A percentile compares a stretch with the other conserved stretches of the same genome.
phyloP scores from a whole-genome alignment of 2,797 vertebrate species.

The Coracias cyanogaster region DNA sequence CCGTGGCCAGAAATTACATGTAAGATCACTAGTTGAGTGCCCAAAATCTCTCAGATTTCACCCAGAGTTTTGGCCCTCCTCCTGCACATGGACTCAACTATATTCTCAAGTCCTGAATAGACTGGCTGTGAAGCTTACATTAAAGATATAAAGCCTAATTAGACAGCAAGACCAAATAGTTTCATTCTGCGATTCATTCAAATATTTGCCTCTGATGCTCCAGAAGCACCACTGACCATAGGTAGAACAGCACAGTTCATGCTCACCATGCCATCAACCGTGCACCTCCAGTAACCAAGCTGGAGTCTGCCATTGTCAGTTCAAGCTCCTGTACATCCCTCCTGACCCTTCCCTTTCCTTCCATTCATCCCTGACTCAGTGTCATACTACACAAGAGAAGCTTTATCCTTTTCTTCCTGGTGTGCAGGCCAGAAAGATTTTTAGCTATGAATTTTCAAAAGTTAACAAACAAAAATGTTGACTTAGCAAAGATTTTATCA shows the following conservation, averaged over 20 bases:
- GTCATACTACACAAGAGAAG: not conserved
- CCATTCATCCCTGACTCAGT: not conserved
- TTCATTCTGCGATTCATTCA: not conserved
- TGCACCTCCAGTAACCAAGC: not conserved
- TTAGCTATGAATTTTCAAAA: slow-evolving; percentile 1
- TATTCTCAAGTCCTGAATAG: not conserved
- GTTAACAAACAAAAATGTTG: slow-evolving; percentile 52
- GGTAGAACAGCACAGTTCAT: not conserved
- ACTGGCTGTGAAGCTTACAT: not conserved
- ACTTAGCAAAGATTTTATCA: slow-evolving; percentile 52
- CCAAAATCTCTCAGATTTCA: not conserved
- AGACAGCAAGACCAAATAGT: not conserved
- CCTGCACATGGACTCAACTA: not conserved
- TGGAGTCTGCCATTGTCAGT: not conserved
- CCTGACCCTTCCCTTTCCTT: not conserved
- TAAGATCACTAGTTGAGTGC: not conserved
- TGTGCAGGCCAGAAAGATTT: not conserved
- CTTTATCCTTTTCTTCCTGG: not conserved
- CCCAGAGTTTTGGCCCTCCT: not conserved
- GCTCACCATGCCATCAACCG: not conserved
- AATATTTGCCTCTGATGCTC: not conserved
- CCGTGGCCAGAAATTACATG: not conserved
- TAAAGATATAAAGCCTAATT: not conserved
- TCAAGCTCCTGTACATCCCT: not conserved
- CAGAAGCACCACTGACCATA: not conserved